These are phyloP conservation scores for Adelognathus sp. DNA, from an alignment of 2,888 invertebrate genomes.

Conservation along the genomic window DNA sequence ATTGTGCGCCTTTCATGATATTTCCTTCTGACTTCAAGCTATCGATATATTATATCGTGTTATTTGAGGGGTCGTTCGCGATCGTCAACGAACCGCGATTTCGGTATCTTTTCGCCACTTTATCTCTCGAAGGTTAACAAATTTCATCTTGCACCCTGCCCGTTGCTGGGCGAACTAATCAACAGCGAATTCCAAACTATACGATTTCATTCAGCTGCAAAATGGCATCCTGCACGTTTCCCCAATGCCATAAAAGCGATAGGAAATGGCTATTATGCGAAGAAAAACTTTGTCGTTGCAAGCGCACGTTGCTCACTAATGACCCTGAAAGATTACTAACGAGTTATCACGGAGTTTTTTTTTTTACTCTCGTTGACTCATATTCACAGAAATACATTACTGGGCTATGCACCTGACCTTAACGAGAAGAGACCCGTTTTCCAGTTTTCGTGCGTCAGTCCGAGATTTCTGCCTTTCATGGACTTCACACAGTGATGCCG, in stretches of 20 bases:
- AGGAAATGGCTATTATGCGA: conserved; percentile 4
- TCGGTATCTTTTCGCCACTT: conserved; percentile 20
- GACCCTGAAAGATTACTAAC: background rate
- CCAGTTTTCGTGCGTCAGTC: background rate
- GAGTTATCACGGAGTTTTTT: background rate
- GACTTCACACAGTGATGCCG: background rate
- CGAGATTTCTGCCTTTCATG: conserved; percentile 15
- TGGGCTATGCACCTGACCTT: background rate
- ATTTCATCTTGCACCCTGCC: background rate
- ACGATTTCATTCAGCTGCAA: background rate
- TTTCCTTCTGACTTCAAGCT: background rate
- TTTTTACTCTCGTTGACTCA: background rate
- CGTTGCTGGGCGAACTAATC: conserved; percentile 19
- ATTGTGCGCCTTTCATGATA: background rate
- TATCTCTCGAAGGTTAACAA: conserved; percentile 7
- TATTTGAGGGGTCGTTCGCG: background rate
- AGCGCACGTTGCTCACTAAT: background rate
- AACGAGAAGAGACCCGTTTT: background rate
- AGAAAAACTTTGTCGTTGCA: background rate
- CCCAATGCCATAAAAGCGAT: background rate
- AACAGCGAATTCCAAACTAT: background rate
- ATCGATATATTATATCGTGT: background rate
- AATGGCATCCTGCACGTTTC: background rate
- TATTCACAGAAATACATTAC: background rate
- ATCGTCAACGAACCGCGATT: background rate